Base-by-base conservation (phyloP, 2,797 vertebrate genomes). In the Rhabdomys pumilio region DNA sequence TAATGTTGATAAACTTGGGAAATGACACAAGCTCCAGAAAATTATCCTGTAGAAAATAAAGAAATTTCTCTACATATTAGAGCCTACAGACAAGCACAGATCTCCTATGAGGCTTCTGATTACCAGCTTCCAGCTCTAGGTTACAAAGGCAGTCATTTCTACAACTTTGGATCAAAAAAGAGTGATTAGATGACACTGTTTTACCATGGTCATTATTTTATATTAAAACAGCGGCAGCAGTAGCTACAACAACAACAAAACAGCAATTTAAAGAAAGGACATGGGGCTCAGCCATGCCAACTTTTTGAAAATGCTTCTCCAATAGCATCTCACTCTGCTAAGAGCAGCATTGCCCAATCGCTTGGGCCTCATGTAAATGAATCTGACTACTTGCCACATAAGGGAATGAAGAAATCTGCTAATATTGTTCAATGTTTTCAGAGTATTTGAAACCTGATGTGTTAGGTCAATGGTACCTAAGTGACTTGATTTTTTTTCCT, bases 301-400 rank as follows among this genome's bases (percentile, higher is more conserved):
- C 13, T 84, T 34, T 87, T 94, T 90, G 44, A 88, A 97, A 96
- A 90, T 61, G 76, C 2, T 34, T 95, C 55, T 77, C 24, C 41
- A 63, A 82, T 69, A 80, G 72, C 86, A 83, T 29, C 55, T 93
- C 19, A 14, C 26, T 89, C 26, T 93, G 77, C 1, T 88, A 75
- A 95, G 38, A 53, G 65, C 47, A 92, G 57, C 1, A 76, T 77
- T 91, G 53, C 34, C 67, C 19, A 90, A 34, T 89, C 77, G 8
- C 19, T 44, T 83, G 11, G n/a, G 63, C 87, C 41, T 81, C 79
- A 31, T 76, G 26, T 34, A 91, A 10, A 29, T 26, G 57, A 5
- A 47, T 80, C 63, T 93, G 75, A 89, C n/a, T 24, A 86, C 72
- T 41, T 34, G 14, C 26, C 9, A 41, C 41, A 50, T 9, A 61